These are phyloP conservation scores for Palaemon carinicauda DNA, from an alignment of 1,140 invertebrate genomes.

Conservation along the genomic window DNA sequence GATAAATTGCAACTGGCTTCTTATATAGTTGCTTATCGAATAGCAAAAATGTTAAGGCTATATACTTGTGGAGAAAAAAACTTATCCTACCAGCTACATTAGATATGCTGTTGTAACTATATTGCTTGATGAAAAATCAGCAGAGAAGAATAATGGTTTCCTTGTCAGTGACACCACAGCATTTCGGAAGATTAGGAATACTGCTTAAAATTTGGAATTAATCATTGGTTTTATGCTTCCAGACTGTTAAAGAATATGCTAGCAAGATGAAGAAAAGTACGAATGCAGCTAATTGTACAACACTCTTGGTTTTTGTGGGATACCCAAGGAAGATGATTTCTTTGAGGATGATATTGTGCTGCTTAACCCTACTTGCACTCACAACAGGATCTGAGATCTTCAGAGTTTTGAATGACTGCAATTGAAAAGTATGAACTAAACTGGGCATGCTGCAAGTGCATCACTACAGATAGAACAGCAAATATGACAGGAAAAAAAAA, in stretches of 20 bases:
- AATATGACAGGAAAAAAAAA: slow-evolving; percentile 21
- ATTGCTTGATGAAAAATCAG: slow-evolving; percentile 7
- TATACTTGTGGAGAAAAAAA: slow-evolving; percentile 27
- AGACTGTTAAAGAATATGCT: too few relatives aligned
- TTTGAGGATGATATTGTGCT: too few relatives aligned
- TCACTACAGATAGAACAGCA: slow-evolving; percentile 22
- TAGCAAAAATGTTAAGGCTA: slow-evolving; percentile 24
- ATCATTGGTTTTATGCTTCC: slow-evolving; percentile 14
- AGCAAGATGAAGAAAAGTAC: too few relatives aligned
- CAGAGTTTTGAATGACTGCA: too few relatives aligned
- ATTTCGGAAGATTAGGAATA: slow-evolving; percentile 16
- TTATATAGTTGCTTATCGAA: slow-evolving; percentile 22
- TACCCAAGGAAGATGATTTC: too few relatives aligned
- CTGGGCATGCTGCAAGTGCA: slow-evolving; percentile 13
- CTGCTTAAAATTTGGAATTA: slow-evolving; percentile 20
- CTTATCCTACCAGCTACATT: slow-evolving; percentile 6
- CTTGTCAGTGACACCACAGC: slow-evolving; percentile 15
- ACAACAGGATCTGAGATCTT: too few relatives aligned
- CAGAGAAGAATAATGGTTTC: slow-evolving; percentile 15
- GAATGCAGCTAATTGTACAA: too few relatives aligned
- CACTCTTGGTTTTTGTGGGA: too few relatives aligned
- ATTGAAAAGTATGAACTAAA: slow-evolving; percentile 19
- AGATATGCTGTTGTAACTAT: slow-evolving; percentile 1
- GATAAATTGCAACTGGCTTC: slow-evolving; percentile 26
- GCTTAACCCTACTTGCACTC: too few relatives aligned